Base-by-base conservation (phyloP, 2,797 vertebrate species). In the Buphagus erythrorhynchus region DNA sequence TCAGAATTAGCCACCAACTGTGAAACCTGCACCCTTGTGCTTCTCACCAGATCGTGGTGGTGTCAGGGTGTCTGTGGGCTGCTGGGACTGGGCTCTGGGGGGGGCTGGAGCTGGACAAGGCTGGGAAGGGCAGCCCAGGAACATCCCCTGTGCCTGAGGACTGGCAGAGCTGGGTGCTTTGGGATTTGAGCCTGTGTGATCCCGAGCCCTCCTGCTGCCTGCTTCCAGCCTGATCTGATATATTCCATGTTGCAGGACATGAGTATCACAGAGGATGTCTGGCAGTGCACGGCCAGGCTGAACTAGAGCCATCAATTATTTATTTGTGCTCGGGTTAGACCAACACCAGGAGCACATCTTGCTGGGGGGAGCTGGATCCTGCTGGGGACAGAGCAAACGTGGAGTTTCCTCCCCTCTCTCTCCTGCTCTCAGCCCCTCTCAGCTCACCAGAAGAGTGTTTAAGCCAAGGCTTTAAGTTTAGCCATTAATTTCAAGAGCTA, bases 231-330 rank as follows among this genome's bases (percentile, higher is more conserved):
- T 4, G 54, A 16, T 36, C 57, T 6, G 28, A 18, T 22, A 17
- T 11, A 5, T 22, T 19, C 24, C 4, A 0, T n/a, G 16, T 7
- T 49, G 5, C 12, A 26, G 71, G 65, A 48, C 55, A 18, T 0
- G 1, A 19, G 26, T 9, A 6, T 25, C 0, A 1, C 45, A 20
- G 6, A 7, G 38, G 13, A 1, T 2, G 22, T 13, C 35, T 67
- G n/a, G 28, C 28, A 4, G 16, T 2, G 18, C 8, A 1, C 1
- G 3, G 20, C 59, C 49, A 9, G 33, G 21, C 36, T 22, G 67
- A 38, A 4, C 5, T 26, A 13, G 43, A 79, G 84, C 80, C 26
- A 5, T 12, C 11, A 0, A 4, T 28, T 17, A 1, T 38, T 38
- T 14, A 4, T 52, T 24, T 49, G 46, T 52, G 18, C n/a, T 45